Base-by-base conservation (phyloP, 1,140 invertebrate species). In the Venturia canescens region DNA sequence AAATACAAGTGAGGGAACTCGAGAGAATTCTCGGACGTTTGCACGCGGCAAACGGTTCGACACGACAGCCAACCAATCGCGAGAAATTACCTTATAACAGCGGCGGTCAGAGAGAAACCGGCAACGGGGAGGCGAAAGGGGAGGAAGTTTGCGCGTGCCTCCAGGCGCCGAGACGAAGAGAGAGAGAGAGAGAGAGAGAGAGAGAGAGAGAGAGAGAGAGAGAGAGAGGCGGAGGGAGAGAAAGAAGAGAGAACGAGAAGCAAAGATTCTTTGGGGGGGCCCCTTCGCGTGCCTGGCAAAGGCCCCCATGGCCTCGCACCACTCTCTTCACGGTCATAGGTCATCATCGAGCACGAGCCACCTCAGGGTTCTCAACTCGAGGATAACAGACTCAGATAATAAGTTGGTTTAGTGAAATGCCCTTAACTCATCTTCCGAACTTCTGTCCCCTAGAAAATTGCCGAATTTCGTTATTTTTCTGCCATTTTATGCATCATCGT, bases 341-440 rank as follows among this genome's bases (percentile, higher is more conserved):
- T 92, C 91, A 88, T 83, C 83, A 82, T 87, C 86, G 87, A 91
- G 89, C 91, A 92, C 90, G 90, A 91, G 90, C 89, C 89, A 91
- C 84, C 87, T 71, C 72, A 44, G 78, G 80, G 80, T 83, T 80
- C 80, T 83, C 83, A 83, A 83, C 80, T 82, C 79, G 77, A 38
- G 29, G 44, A 23, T 66, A 69, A 31, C 16, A 21, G 31, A 77
- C 29, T 38, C 31, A 31, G 27, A 60, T 29, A 31, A 57, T 18
- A 26, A 74, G 71, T 63, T 63, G 60, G 23, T 63, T 63, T 63
- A 72, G 18, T 38, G 16, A 71, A 71, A 48, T 38, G 34, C 34
- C 18, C 44, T 38, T 23, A n/a, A 71, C 9, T n/a, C 31, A 16
- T 34, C 0, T 18, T 13, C 27, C 67, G 18, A 44, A 50, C 70